Base-by-base conservation (phyloP, 2,888 invertebrate genomes). In the Drosophila suboccidentalis region DNA sequence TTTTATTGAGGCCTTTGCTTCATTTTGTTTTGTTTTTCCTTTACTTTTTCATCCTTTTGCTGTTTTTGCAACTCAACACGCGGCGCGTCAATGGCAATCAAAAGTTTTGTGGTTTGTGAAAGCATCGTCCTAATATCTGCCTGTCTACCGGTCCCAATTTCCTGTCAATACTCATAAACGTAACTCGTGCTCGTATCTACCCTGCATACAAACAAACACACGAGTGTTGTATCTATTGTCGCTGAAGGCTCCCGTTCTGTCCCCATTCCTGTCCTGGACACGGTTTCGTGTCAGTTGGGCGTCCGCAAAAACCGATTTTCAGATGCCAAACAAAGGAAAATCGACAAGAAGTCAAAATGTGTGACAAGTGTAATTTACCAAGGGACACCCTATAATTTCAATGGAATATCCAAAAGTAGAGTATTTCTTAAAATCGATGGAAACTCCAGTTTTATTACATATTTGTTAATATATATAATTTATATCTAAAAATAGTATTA, bases 141-240 rank as follows among this genome's bases (percentile, higher is more conserved):
- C 55, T 75, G 74, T 64, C 73, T 75, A 63, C 68, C 84, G 77
- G 73, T 84, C 72, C 84, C 87, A 80, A 87, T 84, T 80, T 84
- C 87, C 84, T 84, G 84, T 84, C 84, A 79, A 84, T 84, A 86
- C 79, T 78, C 70, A 70, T 67, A 77, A 80, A 61, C 67, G 70
- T 55, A 58, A 50, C 58, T 26, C 49, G 4, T 15, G 34, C 34
- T 22, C 49, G 3, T 57, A 50, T 11, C 50, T 15, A 39, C 32
- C 41, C 34, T 10, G 22, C 34, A 17, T 10, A 38, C 13, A 38
- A 5, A 9, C 15, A 26, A 26, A 6, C 5, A 26, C 15, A 17
- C 39, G 22, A 15, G 57, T 32, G 44, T 36, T 32, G 44, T 36
- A 53, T 22, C 36, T 22, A n/a, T 8, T 38, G 2, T 19, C 34